Evolutionary conservation across 2,888 invertebrate species (phyloP).

Genomic region (Phaonia tiefii): DNA sequence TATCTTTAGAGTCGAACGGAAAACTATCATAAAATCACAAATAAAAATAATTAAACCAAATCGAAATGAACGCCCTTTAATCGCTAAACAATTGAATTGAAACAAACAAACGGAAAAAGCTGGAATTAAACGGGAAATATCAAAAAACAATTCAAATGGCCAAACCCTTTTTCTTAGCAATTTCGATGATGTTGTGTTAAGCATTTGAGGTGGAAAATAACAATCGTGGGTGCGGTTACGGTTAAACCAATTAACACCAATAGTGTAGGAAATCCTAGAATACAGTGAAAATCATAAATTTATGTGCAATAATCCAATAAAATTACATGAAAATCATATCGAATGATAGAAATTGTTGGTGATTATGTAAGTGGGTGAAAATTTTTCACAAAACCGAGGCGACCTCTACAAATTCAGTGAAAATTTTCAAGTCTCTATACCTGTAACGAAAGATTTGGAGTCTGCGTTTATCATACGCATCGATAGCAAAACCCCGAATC

Average conservation of each 20-base stretch:
- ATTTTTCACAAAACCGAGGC: slow-evolving; percentile 69
- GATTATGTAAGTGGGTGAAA: slow-evolving; percentile 76
- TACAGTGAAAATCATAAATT: slow-evolving; percentile 17
- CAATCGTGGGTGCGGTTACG: slow-evolving; percentile 53
- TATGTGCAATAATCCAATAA: slow-evolving; percentile 31
- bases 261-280: slow-evolving; percentile 8
- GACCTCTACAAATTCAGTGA: slow-evolving; percentile 74
- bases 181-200: slow-evolving; percentile 40
- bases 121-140: slow-evolving; percentile 51
- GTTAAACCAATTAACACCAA: slow-evolving; percentile 29
- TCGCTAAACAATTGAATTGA: slow-evolving; percentile 53
- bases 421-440: slow-evolving; percentile 77
- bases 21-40: slow-evolving; percentile 32
- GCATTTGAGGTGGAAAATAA: slow-evolving; percentile 42
- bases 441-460: slow-evolving; percentile 75
- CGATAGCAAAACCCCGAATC: slow-evolving; percentile 52
- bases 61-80: slow-evolving; percentile 29
- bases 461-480: slow-evolving; percentile 75
- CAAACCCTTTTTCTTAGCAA: slow-evolving; percentile 66
- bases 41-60: slow-evolving; percentile 57
- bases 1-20: slow-evolving; percentile 26
- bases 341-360: slow-evolving; percentile 37
- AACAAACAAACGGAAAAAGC: slow-evolving; percentile 52
- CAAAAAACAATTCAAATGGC: slow-evolving; percentile 45
- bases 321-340: slow-evolving; percentile 17